These are phyloP conservation scores for Sylvietta virens DNA, from an alignment of 2,113 vertebrate genomes.

Conservation along the genomic window DNA sequence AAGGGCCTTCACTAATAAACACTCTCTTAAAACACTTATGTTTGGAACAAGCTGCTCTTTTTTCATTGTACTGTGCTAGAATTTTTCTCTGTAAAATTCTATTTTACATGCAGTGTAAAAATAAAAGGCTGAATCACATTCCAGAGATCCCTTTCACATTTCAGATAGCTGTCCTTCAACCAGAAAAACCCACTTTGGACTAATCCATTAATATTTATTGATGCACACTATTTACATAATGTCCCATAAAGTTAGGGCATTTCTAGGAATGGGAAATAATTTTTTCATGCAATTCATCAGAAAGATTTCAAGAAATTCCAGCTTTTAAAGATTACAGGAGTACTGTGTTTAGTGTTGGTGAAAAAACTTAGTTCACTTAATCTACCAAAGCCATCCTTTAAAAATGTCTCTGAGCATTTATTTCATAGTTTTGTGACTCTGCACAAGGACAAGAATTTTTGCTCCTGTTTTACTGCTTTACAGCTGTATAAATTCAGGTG, in stretches of 20 bases:
- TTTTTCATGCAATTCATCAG: background rate
- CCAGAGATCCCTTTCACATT: background rate
- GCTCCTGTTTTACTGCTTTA: background rate
- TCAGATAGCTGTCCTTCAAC: background rate
- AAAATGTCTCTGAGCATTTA: background rate
- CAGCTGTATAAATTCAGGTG: background rate
- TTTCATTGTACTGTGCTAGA: background rate
- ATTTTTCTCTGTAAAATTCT: background rate
- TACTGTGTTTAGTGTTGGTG: background rate
- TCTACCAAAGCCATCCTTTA: background rate
- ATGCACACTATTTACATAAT: background rate
- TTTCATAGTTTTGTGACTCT: background rate
- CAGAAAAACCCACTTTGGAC: background rate
- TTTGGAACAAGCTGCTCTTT: background rate
- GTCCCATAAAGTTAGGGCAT: background rate
- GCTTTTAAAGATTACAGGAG: background rate
- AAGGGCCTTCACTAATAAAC: background rate
- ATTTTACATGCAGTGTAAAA: background rate
- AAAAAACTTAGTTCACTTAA: background rate
- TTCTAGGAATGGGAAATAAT: background rate
- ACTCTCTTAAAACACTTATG: background rate
- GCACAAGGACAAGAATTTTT: background rate
- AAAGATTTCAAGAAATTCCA: background rate
- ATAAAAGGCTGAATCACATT: background rate
- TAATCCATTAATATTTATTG: background rate